Conservation (phyloP, 1,140 invertebrate genomes). For the Bradynema listronoti region DNA sequence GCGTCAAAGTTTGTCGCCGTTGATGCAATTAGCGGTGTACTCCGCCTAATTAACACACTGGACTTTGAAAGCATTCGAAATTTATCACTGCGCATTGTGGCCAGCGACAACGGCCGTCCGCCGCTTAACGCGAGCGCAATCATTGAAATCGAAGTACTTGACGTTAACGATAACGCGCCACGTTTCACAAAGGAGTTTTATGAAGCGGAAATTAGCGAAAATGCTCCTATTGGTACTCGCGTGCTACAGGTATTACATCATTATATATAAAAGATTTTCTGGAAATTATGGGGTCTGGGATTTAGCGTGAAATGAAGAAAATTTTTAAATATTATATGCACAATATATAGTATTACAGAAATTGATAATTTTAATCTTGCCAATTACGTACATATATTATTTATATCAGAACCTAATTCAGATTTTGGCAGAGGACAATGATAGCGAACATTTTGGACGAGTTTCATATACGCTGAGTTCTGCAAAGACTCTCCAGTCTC, state of each 20-base stretch:
- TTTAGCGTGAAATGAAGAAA: background rate
- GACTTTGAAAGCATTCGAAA: slow-evolving; percentile 73
- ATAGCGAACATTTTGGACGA: slow-evolving; percentile 47
- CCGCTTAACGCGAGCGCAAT: slow-evolving; percentile 72
- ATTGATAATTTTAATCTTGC: too few species aligned
- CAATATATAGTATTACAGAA: too few species aligned
- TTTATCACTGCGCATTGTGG: slow-evolving; percentile 73
- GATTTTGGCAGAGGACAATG: slow-evolving; percentile 40
- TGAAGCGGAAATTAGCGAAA: slow-evolving; percentile 84
- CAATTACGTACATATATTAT: too few species aligned
- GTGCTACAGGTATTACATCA: slow-evolving; percentile 70
- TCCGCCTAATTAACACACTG: slow-evolving; percentile 79
- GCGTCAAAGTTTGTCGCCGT: too few species aligned
- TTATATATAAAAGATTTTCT: slow-evolving; percentile 7
- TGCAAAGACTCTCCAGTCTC: slow-evolving; percentile 70
- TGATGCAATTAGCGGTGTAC: too few species aligned
- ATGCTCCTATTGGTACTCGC: slow-evolving; percentile 81
- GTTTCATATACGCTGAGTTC: slow-evolving; percentile 63
- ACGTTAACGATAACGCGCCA: slow-evolving; percentile 87
- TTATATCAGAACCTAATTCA: too few species aligned
- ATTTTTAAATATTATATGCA: too few species aligned
- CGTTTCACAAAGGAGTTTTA: slow-evolving; percentile 63
- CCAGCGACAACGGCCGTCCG: slow-evolving; percentile 79
- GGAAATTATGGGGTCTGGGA: slow-evolving; percentile 8
- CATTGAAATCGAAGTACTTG: slow-evolving; percentile 73